phyloP scores from a whole-genome alignment of 2,113 vertebrate genomes.

The Mesitornis unicolor region DNA sequence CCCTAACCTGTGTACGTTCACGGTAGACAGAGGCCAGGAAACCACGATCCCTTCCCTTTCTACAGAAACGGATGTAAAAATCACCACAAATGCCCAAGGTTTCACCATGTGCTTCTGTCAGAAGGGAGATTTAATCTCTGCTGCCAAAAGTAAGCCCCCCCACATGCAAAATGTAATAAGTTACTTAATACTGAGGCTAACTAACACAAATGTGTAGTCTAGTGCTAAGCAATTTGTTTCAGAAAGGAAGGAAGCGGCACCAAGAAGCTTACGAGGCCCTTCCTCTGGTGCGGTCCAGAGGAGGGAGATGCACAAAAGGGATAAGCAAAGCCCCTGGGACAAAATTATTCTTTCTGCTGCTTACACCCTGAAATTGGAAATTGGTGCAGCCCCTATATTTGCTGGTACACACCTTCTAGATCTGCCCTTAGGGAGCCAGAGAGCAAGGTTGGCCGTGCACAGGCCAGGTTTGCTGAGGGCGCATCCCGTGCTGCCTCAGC shows the following conservation, averaged over 20 bases:
- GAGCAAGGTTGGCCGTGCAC: no score
- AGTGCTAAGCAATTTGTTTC: background rate
- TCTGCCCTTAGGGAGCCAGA: background rate
- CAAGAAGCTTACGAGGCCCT: background rate
- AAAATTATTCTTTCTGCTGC: background rate
- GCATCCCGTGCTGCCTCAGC: background rate
- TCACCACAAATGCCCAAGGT: background rate
- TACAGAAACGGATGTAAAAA: background rate
- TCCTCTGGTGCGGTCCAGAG: background rate
- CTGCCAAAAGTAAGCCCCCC: background rate
- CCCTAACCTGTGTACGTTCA: background rate
- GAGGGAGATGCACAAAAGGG: background rate
- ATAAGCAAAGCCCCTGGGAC: background rate
- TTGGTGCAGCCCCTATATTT: no score
- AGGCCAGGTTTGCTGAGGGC: background rate
- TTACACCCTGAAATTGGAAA: background rate
- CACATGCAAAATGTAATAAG: background rate
- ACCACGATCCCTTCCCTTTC: background rate
- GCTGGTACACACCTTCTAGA: no score
- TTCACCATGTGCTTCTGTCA: background rate
- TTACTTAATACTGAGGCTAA: background rate
- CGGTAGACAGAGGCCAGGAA: background rate
- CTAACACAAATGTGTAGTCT: background rate
- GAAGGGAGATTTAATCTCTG: background rate
- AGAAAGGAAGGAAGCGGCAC: background rate